Base-by-base conservation (phyloP, 2,797 vertebrate species). In the Tangara arthus region DNA sequence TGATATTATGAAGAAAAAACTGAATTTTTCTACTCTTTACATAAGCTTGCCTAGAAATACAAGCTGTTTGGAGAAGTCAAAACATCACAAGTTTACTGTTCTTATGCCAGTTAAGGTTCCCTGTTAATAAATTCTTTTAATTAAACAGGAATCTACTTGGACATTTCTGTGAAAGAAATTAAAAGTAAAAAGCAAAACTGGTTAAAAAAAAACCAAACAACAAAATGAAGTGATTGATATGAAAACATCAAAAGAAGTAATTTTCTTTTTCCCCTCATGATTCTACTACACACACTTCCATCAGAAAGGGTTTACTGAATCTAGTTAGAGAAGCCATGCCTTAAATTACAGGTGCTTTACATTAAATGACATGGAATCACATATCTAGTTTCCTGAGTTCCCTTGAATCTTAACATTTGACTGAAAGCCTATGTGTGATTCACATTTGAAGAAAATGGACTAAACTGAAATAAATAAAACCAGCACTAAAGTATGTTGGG, bases 151-250 rank as follows among this genome's bases (percentile, higher is more conserved):
- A 69, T 65, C 20, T 63, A 70, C 22, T 88, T 49, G 8, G 30
- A 82, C 18, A 69, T 30, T 61, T 73, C 47, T 37, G 15, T 69
- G 68, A 61, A 65, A 88, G 13, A 55, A 64, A 59, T 53, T 41
- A 13, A 72, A 72, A 56, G 15, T 32, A 71, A 79, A 83, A 89
- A 77, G 9, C 8, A 80, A 76, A 65, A 21, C 28, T 56, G 52
- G 17, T 37, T 52, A 7, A 55, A 5, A 41, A 63, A 41, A 76
- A 50, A 6, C 0, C 2, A 44, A 11, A 0, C 2, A 12, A 9
- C 47, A 27, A 50, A 50, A 1, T 3, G 4, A 70, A 78, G 11
- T 32, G 13, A 17, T 18, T 50, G 16, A 8, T 42, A 70, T 6
- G 17, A 47, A 57, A 92, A 70, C 22, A 89, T 1, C 8, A 44